Percentiles rank a stretch among this genome's conserved stretches.
Conservation (phyloP, 2,888 invertebrate genomes). For the Mantis religiosa region DNA sequence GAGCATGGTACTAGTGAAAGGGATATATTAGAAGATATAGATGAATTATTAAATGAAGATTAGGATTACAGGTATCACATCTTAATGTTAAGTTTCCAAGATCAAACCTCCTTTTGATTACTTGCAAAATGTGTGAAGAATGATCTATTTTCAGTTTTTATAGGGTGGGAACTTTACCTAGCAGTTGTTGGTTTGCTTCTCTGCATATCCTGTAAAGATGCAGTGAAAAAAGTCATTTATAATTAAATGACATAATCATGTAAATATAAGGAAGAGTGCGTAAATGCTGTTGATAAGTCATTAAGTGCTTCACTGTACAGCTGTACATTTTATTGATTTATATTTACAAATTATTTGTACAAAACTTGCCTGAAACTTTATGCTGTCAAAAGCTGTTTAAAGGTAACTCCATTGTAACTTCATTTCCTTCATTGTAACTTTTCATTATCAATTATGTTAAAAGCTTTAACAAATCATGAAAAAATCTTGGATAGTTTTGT, state of each 20-base stretch:
- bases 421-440: not conserved
- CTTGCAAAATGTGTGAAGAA: not conserved
- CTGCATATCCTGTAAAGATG: not conserved
- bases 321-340: not conserved
- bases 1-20: not conserved
- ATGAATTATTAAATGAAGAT: slow-evolving; percentile 42
- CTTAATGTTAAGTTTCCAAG: not conserved
- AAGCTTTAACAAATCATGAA: not conserved
- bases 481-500: not conserved
- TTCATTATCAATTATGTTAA: not conserved
- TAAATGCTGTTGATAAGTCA: not conserved
- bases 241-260: not conserved
- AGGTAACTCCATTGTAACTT: not conserved
- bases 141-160: not conserved
- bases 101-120: not conserved
- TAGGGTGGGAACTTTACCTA: not conserved
- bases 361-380: not conserved
- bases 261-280: not conserved
- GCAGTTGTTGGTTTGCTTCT: not conserved
- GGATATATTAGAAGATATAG: slow-evolving; percentile 46
- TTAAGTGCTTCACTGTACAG: not conserved
- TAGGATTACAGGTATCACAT: not conserved
- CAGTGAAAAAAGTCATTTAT: not conserved
- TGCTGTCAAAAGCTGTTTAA: not conserved
- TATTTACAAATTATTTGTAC: not conserved